These are phyloP conservation scores for Atractosteus spatula DNA, from an alignment of 2,113 vertebrate genomes.

Conservation along the genomic window DNA sequence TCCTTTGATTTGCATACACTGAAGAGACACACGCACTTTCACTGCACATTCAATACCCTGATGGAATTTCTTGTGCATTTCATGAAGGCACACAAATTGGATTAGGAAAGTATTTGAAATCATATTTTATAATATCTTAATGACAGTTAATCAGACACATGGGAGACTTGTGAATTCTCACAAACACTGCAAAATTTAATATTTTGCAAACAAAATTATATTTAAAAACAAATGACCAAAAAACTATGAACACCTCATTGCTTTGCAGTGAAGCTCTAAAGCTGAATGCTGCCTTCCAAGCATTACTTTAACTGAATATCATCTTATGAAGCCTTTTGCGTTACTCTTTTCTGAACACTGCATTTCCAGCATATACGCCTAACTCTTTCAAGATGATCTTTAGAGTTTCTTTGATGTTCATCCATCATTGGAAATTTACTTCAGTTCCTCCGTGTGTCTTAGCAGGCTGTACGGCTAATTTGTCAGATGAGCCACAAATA, in stretches of 20 bases:
- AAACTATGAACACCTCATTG: too few relatives aligned
- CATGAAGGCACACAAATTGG: too few relatives aligned
- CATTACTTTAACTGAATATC: neutral
- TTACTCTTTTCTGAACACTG: neutral
- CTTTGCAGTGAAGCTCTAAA: neutral
- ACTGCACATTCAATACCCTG: too few relatives aligned
- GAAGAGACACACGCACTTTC: neutral
- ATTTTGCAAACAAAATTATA: neutral
- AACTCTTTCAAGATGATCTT: constrained; percentile 10
- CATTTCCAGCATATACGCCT: neutral
- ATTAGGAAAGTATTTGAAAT: too few relatives aligned
- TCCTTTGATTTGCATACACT: constrained; percentile 12
- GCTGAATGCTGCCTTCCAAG: neutral
- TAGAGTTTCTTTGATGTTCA: neutral
- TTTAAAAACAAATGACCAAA: neutral
- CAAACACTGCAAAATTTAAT: neutral
- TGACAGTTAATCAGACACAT: too few relatives aligned
- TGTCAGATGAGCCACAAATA: constrained; percentile 2
- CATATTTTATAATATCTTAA: too few relatives aligned
- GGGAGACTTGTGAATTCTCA: too few relatives aligned
- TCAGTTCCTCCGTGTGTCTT: constrained; percentile 1
- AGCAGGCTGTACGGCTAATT: constrained; percentile 5
- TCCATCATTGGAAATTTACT: constrained; percentile 4
- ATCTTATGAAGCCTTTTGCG: neutral
- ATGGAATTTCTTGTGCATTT: too few relatives aligned